Conservation (phyloP, 2,113 vertebrate species). For the Lamprologus lemairii region DNA sequence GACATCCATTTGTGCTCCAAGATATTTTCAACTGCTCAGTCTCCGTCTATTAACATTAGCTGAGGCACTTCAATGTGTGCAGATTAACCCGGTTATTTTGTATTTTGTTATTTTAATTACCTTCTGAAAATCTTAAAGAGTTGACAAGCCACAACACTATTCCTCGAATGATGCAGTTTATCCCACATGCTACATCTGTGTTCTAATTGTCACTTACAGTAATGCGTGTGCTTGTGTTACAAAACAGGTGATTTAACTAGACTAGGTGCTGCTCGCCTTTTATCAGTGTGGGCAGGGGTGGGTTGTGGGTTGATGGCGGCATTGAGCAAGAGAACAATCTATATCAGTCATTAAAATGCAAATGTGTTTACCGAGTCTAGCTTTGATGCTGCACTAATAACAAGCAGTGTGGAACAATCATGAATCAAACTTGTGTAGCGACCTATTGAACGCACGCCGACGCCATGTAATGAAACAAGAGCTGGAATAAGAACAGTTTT, state of each 20-base stretch:
- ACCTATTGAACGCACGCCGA: conserved; percentile 36
- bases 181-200: not conserved
- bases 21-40: conserved; percentile 14
- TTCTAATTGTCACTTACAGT: conserved; percentile 1
- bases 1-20: conserved; percentile 45
- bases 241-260: not conserved
- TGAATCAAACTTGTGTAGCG: conserved; percentile 56
- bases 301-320: conserved; percentile 33
- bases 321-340: conserved; percentile 52
- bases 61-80: conserved; percentile 25
- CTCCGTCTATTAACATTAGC: conserved; percentile 52
- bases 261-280: not conserved
- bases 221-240: not conserved
- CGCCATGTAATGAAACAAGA: conserved; percentile 54
- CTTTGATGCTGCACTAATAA: conserved; percentile 57
- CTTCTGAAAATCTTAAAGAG: conserved; percentile 17
- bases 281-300: not conserved
- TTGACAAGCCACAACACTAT: not conserved
- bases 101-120: conserved; percentile 31
- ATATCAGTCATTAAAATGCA: conserved; percentile 67
- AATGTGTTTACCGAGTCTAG: conserved; percentile 55
- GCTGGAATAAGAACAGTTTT: conserved; percentile 43
- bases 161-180: conserved; percentile 3
- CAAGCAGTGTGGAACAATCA: conserved; percentile 52
- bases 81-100: conserved; percentile 57